These are phyloP conservation scores for Apaloderma vittatum DNA, from an alignment of 2,113 vertebrate genomes.

Conservation along the genomic window DNA sequence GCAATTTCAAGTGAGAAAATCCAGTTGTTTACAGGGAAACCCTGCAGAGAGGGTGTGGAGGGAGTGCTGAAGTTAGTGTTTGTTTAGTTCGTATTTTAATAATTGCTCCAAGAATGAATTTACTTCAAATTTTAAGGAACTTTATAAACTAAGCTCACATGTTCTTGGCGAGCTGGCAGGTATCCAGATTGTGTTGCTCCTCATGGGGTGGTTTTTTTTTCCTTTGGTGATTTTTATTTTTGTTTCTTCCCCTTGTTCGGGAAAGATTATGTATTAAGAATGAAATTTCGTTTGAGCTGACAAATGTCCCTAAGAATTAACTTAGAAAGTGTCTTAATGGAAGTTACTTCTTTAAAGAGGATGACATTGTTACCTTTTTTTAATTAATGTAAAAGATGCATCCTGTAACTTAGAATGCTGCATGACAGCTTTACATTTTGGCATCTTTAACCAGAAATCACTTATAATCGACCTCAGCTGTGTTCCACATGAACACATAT, in stretches of 20 bases:
- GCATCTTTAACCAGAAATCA: background rate
- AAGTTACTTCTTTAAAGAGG: background rate
- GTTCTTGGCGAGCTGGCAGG: background rate
- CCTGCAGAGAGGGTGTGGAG: background rate
- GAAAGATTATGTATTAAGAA: background rate
- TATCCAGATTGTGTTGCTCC: background rate
- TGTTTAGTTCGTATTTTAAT: background rate
- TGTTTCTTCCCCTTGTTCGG: background rate
- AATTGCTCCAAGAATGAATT: background rate
- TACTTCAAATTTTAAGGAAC: background rate
- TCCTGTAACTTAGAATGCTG: background rate
- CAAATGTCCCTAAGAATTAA: background rate
- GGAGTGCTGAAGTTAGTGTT: background rate
- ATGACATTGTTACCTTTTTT: background rate
- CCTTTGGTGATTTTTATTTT: background rate
- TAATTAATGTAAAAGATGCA: background rate
- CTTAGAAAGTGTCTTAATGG: background rate
- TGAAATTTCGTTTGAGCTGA: background rate
- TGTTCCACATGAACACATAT: background rate
- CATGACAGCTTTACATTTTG: background rate
- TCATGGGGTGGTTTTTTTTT: background rate
- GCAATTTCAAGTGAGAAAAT: constrained; percentile 16
- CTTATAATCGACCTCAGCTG: background rate
- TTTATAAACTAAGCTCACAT: background rate
- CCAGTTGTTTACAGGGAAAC: background rate